Evolutionary conservation across 1,140 invertebrate species (phyloP), one percentile per base, ranked within the genome.

Genomic region (Saccostrea echinata): DNA sequence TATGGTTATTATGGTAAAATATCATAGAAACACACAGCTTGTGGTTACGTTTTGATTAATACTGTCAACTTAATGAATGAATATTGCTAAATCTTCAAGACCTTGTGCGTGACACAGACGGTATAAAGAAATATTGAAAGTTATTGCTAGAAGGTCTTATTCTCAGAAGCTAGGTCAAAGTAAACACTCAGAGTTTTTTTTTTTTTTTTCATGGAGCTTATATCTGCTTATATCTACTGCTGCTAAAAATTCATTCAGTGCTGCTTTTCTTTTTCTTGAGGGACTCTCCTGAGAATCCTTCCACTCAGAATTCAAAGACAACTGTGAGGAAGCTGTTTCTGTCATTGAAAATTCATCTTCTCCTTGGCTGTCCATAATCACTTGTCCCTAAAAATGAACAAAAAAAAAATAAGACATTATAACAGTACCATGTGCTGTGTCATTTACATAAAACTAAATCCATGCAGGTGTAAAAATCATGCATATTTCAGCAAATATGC

Each of bases 201-300:
- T 76, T 13, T n/a, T n/a, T n/a, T n/a, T n/a, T n/a, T n/a, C n/a
- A 76, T 35, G 24, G 71, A 21, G 24, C 71, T 76, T 21, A 76
- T n/a, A n/a, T n/a, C n/a, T n/a, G n/a, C n/a, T n/a, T n/a, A n/a
- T 27, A 30, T 35, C 71, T 30, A 76, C 71, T 30, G 24, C 8
- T 27, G 24, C 24, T 27, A n/a, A 35, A n/a, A 27, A 76, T 13
- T 27, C 33, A 35, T 76, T 76, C 33, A 76, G 13, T 30, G 71
- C 71, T 30, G 71, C 33, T 57, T 57, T 57, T 27, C 71, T 76
- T 76, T 76, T 76, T 27, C 71, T 76, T n/a, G 71, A 21, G 24
- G 71, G 71, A 76, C 71, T 76, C n/a, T 84, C 83, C 55, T 16
- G 55, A 57, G 55, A 57, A 57, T 57, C 55, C 13, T 21, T 18